Evolutionary conservation across 1,140 invertebrate genomes (phyloP).

Genomic region (Drosophila lacteicornis): DNA sequence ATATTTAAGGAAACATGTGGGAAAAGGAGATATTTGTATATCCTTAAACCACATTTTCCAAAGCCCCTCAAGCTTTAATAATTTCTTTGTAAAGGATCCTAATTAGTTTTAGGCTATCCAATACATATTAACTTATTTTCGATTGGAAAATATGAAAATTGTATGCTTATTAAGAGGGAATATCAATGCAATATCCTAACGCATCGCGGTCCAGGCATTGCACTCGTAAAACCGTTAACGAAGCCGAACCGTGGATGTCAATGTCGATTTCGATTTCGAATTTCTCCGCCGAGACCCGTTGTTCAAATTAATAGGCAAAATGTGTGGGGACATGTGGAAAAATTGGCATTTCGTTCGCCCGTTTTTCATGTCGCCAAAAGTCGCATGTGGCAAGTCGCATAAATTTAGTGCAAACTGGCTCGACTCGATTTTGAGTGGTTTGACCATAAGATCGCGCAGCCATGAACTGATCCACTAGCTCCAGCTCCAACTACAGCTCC

Average conservation of each 20-base stretch:
- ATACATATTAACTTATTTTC: too few species aligned
- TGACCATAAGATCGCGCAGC: slow-evolving; percentile 35
- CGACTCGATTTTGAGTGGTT: slow-evolving; percentile 54
- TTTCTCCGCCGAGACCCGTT: slow-evolving; percentile 36
- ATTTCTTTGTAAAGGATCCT: too few species aligned
- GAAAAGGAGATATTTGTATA: too few species aligned
- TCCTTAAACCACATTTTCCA: too few species aligned
- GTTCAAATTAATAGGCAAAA: slow-evolving; percentile 36
- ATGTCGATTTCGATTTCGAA: slow-evolving; percentile 39
- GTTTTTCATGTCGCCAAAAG: slow-evolving; percentile 31
- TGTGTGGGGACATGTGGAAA: slow-evolving; percentile 32
- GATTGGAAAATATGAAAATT: too few species aligned
- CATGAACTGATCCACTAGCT: slow-evolving; percentile 31
- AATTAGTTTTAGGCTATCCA: too few species aligned
- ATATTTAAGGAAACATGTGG: too few species aligned
- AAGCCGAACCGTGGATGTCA: slow-evolving; percentile 36
- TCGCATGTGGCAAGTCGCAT: slow-evolving; percentile 10
- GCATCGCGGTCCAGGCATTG: slow-evolving; percentile 10
- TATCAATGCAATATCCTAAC: not conserved
- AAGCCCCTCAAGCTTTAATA: too few species aligned
- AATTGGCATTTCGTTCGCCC: slow-evolving; percentile 27
- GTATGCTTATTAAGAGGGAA: not conserved
- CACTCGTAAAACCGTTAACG: slow-evolving; percentile 36
- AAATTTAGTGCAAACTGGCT: slow-evolving; percentile 47
- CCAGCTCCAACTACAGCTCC: not conserved